Evolutionary conservation across 2,797 vertebrate species (phyloP).

Genomic region (Hephaestus fuliginosus): DNA sequence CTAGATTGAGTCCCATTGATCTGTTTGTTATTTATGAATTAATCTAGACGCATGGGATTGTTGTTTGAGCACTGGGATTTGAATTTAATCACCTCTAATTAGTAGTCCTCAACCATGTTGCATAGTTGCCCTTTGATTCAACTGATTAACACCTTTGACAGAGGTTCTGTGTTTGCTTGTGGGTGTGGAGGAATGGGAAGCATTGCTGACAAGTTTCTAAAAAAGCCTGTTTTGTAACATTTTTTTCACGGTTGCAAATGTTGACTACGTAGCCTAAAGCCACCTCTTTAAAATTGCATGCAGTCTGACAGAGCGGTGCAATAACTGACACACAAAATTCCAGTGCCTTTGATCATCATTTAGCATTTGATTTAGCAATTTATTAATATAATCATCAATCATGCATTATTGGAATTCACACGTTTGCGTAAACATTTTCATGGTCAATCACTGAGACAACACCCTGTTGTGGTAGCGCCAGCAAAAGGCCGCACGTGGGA

Average conservation of each 20-base stretch:
- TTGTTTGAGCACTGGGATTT: constrained; percentile 25
- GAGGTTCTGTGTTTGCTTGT: neutral
- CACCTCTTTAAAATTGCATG: constrained; percentile 34
- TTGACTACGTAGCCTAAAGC: constrained; percentile 21
- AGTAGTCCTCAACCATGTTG: constrained; percentile 12
- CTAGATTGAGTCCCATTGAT: constrained; percentile 25
- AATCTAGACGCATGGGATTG: neutral
- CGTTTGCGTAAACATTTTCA: constrained; percentile 11
- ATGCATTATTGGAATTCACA: constrained; percentile 22
- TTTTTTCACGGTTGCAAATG: constrained; percentile 38
- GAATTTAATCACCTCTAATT: constrained; percentile 16
- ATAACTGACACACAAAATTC: constrained; percentile 30
- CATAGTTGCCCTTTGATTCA: constrained; percentile 4
- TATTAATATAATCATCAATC: constrained; percentile 43
- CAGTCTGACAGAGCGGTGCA: constrained; percentile 27
- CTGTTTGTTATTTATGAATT: constrained; percentile 33
- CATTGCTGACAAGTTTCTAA: neutral
- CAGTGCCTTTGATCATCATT: constrained; percentile 41
- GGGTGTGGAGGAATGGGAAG: neutral
- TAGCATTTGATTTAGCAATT: constrained; percentile 29
- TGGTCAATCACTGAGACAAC: neutral
- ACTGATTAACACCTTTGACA: constrained; percentile 7
- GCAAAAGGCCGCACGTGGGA: neutral
- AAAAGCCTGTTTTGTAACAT: neutral
- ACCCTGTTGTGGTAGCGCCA: constrained; percentile 4